phyloP scores from a whole-genome alignment of 2,113 vertebrate species.

The Ceyx cyanopectus region DNA sequence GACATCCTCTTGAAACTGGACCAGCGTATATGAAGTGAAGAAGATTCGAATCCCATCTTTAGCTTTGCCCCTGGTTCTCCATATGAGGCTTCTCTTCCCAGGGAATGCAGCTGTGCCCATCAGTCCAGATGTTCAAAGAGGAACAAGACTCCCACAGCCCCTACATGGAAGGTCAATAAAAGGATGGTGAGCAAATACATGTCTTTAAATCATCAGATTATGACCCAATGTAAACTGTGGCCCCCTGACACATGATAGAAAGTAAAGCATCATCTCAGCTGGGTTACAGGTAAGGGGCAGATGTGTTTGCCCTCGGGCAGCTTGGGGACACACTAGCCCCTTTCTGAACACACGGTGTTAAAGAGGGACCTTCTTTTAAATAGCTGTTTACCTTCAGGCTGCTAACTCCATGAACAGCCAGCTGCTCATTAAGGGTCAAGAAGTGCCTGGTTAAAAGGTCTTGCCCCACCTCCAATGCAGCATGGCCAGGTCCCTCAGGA shows the following conservation, averaged over 20 bases:
- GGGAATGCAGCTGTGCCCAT: neutral
- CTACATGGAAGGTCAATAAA: neutral
- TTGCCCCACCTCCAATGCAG: neutral
- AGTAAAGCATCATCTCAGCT: neutral
- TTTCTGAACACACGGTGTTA: neutral
- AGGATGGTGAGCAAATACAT: neutral
- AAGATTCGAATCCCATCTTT: neutral
- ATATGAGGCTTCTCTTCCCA: neutral
- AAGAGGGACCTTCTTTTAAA: neutral
- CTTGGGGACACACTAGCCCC: neutral
- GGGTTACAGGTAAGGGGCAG: neutral
- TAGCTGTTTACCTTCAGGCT: neutral
- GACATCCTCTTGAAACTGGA: rapidly evolving
- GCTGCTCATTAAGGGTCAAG: neutral
- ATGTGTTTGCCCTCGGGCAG: neutral
- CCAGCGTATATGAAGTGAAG: neutral
- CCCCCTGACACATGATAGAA: neutral
- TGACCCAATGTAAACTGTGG: neutral
- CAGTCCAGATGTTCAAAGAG: neutral
- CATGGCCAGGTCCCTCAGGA: neutral
- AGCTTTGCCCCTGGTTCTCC: neutral
- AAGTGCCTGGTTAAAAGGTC: conserved; percentile 18
- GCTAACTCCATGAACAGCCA: neutral
- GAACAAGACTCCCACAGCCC: neutral
- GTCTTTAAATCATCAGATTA: neutral